Conservation (phyloP, 2,888 invertebrate genomes). For the Ophion ventricosus region DNA sequence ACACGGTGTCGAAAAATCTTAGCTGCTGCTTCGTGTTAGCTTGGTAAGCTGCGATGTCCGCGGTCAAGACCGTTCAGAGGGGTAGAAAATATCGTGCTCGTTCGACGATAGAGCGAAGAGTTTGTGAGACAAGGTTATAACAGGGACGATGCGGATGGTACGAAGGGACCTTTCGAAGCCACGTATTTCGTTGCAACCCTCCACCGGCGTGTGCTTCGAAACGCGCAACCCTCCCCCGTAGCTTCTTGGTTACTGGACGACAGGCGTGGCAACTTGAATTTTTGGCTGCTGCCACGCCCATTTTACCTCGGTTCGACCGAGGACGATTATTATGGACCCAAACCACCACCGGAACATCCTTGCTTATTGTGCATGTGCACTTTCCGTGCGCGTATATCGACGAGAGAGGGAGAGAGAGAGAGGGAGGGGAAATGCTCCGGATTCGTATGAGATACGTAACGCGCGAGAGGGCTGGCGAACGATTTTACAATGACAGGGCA, state of each 20-base stretch:
- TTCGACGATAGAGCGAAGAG: conserved; percentile 38
- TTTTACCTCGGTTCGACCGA: conserved; percentile 56
- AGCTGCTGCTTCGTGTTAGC: too few species aligned
- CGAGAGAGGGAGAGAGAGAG: not conserved
- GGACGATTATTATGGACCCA: conserved; percentile 15
- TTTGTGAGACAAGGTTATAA: conserved; percentile 23
- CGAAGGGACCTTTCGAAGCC: conserved; percentile 27
- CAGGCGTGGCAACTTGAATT: conserved; percentile 71
- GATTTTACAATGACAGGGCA: conserved; percentile 45
- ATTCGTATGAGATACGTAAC: conserved; percentile 38
- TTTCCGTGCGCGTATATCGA: not conserved
- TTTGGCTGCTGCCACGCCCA: conserved; percentile 71
- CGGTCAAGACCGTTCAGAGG: not conserved
- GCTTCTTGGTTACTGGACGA: conserved; percentile 64
- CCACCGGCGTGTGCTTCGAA: conserved; percentile 19
- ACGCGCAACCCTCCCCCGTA: conserved; percentile 56
- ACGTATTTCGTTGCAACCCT: conserved; percentile 22
- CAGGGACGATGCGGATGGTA: conserved; percentile 11
- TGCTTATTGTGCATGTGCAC: not conserved
- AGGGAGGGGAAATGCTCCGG: conserved; percentile 15
- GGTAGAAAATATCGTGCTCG: conserved; percentile 19
- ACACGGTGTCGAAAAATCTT: not conserved
- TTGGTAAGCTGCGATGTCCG: conserved; percentile 3
- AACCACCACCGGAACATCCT: conserved; percentile 9
- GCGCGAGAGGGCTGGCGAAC: conserved; percentile 40